Evolutionary conservation across 1,140 invertebrate genomes (phyloP).

Genomic region (Venturia canescens): DNA sequence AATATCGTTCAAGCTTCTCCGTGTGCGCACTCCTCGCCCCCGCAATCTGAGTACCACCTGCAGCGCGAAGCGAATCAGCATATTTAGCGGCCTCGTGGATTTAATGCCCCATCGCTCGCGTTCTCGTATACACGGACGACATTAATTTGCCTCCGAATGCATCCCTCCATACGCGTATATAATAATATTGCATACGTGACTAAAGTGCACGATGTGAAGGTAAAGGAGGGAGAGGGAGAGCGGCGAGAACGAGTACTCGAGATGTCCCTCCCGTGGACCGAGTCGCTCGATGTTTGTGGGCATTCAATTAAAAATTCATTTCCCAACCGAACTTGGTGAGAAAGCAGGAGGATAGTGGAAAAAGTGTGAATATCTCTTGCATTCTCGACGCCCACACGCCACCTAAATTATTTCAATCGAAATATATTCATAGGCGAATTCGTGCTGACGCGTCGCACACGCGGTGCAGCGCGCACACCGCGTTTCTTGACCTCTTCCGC

Average conservation of each 20-base stretch:
- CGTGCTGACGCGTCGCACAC: not conserved
- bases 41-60: conserved; percentile 55
- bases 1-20: conserved; percentile 41
- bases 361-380: not conserved
- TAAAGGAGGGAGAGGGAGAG: not conserved
- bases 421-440: conserved; percentile 48
- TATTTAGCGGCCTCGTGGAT: conserved; percentile 63
- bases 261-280: conserved; percentile 39
- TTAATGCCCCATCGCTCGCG: conserved; percentile 58
- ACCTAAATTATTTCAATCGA: conserved; percentile 39
- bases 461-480: too few relatives aligned
- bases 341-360: not conserved
- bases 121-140: conserved; percentile 49
- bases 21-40: conserved; percentile 41
- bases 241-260: not conserved
- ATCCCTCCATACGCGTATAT: not conserved
- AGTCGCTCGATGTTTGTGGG: not conserved
- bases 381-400: conserved; percentile 29
- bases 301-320: conserved; percentile 47
- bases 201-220: not conserved
- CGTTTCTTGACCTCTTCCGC: not conserved
- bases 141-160: conserved; percentile 51
- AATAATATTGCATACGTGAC: conserved; percentile 19
- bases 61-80: conserved; percentile 61
- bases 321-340: conserved; percentile 38